Conservation (phyloP, 2,113 vertebrate genomes). For the Syngnathus floridae region DNA sequence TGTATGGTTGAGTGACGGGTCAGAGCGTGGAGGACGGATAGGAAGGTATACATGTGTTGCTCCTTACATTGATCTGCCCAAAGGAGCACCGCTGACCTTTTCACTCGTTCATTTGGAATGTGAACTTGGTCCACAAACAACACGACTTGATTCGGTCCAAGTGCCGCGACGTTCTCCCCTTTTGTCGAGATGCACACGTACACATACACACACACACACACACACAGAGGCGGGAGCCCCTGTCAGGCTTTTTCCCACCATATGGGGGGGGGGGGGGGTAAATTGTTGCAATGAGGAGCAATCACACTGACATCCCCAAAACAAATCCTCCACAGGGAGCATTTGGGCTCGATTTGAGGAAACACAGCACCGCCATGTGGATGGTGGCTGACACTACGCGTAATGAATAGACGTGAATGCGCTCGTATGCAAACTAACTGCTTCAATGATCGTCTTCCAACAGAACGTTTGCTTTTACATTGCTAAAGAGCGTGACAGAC, state of each 20-base stretch:
- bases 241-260: too few relatives aligned
- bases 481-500: not conserved
- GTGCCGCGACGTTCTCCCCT: constrained; percentile 7
- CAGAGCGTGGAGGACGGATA: constrained; percentile 23
- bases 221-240: too few relatives aligned
- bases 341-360: constrained; percentile 29
- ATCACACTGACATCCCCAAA: constrained; percentile 25
- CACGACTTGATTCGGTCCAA: constrained; percentile 8
- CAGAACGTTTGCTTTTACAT: constrained; percentile 7
- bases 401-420: too few relatives aligned
- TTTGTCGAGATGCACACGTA: not conserved
- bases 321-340: constrained; percentile 8
- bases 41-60: constrained; percentile 26
- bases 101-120: constrained; percentile 21
- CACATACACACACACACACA: not conserved
- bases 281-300: constrained; percentile 46
- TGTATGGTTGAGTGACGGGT: constrained; percentile 47
- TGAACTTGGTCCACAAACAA: constrained; percentile 13
- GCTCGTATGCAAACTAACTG: too few relatives aligned
- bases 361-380: constrained; percentile 60
- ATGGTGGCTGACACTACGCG: not conserved
- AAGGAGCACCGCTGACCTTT: constrained; percentile 43
- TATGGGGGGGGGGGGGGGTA: not conserved
- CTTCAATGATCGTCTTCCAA: not conserved
- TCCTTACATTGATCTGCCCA: constrained; percentile 50